Base-by-base conservation (phyloP, 2,888 invertebrate species). In the Tholera decimalis region DNA sequence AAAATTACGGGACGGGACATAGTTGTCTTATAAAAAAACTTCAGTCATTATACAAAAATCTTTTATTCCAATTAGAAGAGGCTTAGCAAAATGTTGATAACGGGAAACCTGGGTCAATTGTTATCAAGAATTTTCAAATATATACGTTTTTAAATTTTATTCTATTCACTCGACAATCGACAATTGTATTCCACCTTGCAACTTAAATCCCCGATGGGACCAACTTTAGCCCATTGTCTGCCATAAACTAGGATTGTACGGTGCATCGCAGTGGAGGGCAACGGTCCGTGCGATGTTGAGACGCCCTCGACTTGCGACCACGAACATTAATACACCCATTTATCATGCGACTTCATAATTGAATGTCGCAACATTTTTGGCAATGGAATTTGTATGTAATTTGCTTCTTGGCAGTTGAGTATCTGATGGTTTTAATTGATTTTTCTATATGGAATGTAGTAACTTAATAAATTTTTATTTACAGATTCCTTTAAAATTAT, bases 291-390 rank as follows among this genome's bases (percentile, higher is more conserved):
- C 63, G 28, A 71, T 67, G 69, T 73, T 79, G 72, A 75, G 70
- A 71, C 80, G 59, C 83, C 70, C 80, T 68, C 69, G 50, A 79
- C 71, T 59, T 65, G 63, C 61, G 37, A 74, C 43, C 47, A 58
- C 70, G 49, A 63, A 63, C 77, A 74, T 70, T 73, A 73, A 64
- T 65, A 63, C 56, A 39, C 43, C 80, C 74, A 80, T 82, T 77
- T 64, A 81, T 81, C 77, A 82, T 64, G n/a, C 50, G 57, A 68
- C 58, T 70, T 58, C 37, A 77, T 82, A 77, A 79, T 81, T 82
- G 70, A 81, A 79, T 74, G 41, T 67, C 46, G 37, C 50, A 71
- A 69, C 63, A 75, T 74, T 77, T 81, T 72, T 77, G 74, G 63
- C 74, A 77, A 67, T 30, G 53, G 59, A 53, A 57, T 64, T 53